Base-by-base conservation (phyloP, 2,888 invertebrate genomes). In the Leucophenga maculata region DNA sequence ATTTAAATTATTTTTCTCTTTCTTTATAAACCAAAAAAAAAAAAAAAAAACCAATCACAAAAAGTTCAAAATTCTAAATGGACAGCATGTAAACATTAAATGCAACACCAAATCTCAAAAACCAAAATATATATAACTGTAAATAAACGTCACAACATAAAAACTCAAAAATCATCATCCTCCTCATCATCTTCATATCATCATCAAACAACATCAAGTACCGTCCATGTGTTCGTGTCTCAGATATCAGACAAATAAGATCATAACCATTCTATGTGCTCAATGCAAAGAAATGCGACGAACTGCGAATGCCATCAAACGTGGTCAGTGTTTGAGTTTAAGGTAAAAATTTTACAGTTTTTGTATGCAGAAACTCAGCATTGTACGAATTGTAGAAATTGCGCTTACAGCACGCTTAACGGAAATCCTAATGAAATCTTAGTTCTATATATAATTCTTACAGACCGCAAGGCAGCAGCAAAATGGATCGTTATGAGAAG, bases 401-500 rank as follows among this genome's bases (percentile, higher is more conserved):
- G 46, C 46, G 6, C 6, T 46, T n/a, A n/a, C n/a, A n/a, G 6
- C 6, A 14, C 2, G 4, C 26, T 26, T 26, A 26, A 26, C 26
- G 4, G 26, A 2, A 26, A 26, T 54, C 18, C 13, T 13, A 54
- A 20, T 54, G 20, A 18, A 11, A 6, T 20, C 50, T 4, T 18
- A 20, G 20, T 54, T 18, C 18, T 54, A 26, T n/a, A 57, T 22
- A 57, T 22, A 14, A 26, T 31, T 46, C 75, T 88, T 88, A 14
- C 89, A 95, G 95, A 90, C 93, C 94, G 80, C 92, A 95, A 86
- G 95, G 94, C 78, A 95, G 94, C 86, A 94, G 94, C 89, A 92
- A 93, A 84, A 96, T 96, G 96, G 96, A 97, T 90, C 92, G 96
- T 67, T 98, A 98, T 90, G 98, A 98, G 89, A 97, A 97, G 88